Evolutionary conservation across 1,140 invertebrate genomes (phyloP), one percentile per base, ranked within the genome.

Genomic region (Zaprionus vittiger): DNA sequence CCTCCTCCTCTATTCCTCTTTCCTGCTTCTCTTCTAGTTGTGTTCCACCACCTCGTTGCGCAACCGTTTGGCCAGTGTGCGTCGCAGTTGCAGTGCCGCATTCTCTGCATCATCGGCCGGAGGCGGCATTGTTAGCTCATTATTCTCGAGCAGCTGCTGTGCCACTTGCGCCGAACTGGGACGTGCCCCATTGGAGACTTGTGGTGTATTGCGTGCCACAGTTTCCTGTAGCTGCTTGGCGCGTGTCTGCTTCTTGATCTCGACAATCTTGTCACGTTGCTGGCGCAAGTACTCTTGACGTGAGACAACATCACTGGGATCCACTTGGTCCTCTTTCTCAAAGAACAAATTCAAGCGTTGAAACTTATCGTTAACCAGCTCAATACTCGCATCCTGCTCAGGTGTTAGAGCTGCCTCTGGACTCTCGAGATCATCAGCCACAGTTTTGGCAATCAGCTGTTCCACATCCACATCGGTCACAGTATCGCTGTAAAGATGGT

Each of bases 231-330:
- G 93, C 81, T 96, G 95, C 79, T 96, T 96, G 82, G 96, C 96
- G 26, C 98, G 94, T 20, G 97, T 97, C 92, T 96, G 95, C 91
- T 97, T 97, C 91, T 99, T 99, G 81, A 98, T 91, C 17, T 96
- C 96, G 34, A 99, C 94, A 20, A 99, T 94, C 91, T 98, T 98
- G 92, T 99, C 98, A 28, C 98, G 94, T 92, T 98, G 97, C 55
- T 96, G 94, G 34, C 96, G 95, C 26, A 99, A 93, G 92, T 98
- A 98, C 79, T 97, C 95, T 84, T 97, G 96, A 1, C 98, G 94
- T 65, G 95, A 95, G 71, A 95, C 94, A n/a, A 98, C 93, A 81
- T 98, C 97, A 61, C 95, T 95, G 20, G 93, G 91, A 68, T 93
- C 93, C 34, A 94, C 91, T 20, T 81, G 75, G 64, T 93, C 80